These are phyloP conservation scores for Dromas ardeola DNA, from an alignment of 2,113 vertebrate species.

Conservation along the genomic window DNA sequence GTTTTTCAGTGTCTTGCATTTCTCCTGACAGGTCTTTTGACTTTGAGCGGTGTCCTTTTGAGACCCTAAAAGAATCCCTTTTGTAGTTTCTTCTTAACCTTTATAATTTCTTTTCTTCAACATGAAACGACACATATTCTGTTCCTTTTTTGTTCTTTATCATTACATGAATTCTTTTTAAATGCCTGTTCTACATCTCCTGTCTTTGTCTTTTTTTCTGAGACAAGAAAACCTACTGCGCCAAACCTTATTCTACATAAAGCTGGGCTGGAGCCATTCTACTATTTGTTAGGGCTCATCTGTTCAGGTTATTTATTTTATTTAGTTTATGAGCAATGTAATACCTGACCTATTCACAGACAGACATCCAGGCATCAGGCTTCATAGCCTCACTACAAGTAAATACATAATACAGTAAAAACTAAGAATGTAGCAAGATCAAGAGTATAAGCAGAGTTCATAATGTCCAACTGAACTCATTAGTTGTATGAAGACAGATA, in stretches of 20 bases:
- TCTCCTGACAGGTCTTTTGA: background rate
- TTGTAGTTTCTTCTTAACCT: background rate
- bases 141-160: background rate
- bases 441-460: background rate
- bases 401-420: background rate
- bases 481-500: background rate
- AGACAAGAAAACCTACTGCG: background rate
- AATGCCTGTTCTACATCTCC: background rate
- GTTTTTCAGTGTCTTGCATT: background rate
- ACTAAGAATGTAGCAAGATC: background rate
- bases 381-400: background rate
- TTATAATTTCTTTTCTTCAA: background rate
- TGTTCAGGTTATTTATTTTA: background rate
- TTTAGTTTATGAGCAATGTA: background rate
- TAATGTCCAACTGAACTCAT: background rate
- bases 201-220: background rate
- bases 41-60: background rate
- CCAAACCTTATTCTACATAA: background rate
- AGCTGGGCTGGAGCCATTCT: background rate
- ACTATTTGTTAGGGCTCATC: background rate
- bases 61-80: background rate
- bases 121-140: background rate
- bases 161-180: background rate
- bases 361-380: background rate
- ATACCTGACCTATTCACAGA: background rate